Percentiles rank a stretch among this genome's conserved stretches.
Evolutionary conservation across 2,797 vertebrate species (phyloP).

Genomic region (Cossypha polioptera): DNA sequence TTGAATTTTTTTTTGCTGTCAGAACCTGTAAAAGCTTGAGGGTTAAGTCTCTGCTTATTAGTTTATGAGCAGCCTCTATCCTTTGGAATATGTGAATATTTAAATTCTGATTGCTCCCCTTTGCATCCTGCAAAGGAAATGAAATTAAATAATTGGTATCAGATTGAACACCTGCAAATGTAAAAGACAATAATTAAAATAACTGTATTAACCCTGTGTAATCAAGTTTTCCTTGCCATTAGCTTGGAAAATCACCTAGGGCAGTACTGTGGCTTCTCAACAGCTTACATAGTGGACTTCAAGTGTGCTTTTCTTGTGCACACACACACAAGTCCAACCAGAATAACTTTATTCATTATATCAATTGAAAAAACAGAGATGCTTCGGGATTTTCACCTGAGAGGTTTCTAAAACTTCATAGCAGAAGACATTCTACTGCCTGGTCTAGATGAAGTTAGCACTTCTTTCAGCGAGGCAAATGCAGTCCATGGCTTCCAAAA

Average conservation of each 20-base stretch:
- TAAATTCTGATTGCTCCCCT: neutral
- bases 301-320: neutral
- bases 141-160: neutral
- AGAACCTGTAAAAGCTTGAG: neutral
- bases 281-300: neutral
- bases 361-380: neutral
- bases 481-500: neutral
- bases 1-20: neutral
- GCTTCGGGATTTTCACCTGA: neutral
- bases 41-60: neutral
- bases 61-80: neutral
- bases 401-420: neutral
- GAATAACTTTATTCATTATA: neutral
- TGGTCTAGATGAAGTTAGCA: neutral
- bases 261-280: neutral
- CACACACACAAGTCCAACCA: neutral
- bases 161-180: neutral
- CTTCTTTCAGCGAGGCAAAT: neutral
- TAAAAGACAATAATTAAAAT: neutral
- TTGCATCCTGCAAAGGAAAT: neutral
- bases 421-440: neutral
- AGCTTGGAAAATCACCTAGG: neutral
- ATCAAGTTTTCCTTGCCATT: neutral
- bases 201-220: neutral
- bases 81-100: neutral